Evolutionary conservation across 2,113 vertebrate species (phyloP), one percentile per base, ranked within the genome.

Genomic region (Cinclus cinclus): DNA sequence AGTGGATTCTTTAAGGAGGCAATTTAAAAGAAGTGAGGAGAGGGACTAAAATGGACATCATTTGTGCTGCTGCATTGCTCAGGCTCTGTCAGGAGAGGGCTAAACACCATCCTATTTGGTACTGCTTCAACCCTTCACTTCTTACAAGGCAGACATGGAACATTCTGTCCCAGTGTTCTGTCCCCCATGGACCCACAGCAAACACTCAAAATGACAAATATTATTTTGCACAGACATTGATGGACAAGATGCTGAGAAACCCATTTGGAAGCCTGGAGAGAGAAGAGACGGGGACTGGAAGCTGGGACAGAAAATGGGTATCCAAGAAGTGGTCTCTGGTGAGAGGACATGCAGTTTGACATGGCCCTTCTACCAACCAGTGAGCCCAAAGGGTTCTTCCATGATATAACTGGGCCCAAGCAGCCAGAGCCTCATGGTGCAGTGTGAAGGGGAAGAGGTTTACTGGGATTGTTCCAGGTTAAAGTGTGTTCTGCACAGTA

Each of bases 1-100:
- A 89, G 49, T 7, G 11, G 47, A 44, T 52, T 73, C 83, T 92
- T 89, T 21, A 30, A 75, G 42, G 33, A 42, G 56, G 37, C 25
- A 46, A 22, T 76, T 55, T 69, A 56, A 86, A 87, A 52, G 42
- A 81, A 60, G 41, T 8, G 80, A 75, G 64, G 55, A 80, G 52
- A 12, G 44, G 16, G 20, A 86, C 64, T 75, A 59, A 76, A 88
- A 71, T 7, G 49, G 52, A 41, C 56, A 59, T 31, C 13, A 3
- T 19, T 96, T 93, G 90, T 90, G 10, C 49, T 30, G 83, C 85
- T 95, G 95, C 92, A 78, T 46, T 84, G 83, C 88, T 73, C 76
- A 12, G 64, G 49, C 76, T 60, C 0, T 35, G 77, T 91, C 94
- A 95, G 88, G 49, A 95, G 94, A 93, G 93, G 93, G 88, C 90